Evolutionary conservation across 1,140 invertebrate genomes (phyloP).

Genomic region (Hylaeus volcanicus): DNA sequence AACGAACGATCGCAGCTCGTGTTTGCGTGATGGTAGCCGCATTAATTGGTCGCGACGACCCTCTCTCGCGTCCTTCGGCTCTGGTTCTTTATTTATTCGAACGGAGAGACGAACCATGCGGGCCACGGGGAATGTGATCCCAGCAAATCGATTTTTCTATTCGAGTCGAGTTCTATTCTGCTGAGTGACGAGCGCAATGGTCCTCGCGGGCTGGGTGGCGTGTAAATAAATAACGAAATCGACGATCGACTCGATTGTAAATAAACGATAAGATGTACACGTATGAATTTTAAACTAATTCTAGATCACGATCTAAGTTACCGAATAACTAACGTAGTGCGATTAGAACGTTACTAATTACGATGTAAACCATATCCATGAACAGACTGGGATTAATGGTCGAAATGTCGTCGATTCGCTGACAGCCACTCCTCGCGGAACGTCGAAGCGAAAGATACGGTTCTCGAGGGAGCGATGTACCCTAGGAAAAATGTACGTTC

Average conservation of each 20-base stretch:
- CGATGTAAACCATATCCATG: constrained; percentile 57
- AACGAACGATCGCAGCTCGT: not conserved
- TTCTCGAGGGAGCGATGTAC: no score
- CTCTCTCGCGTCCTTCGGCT: no score
- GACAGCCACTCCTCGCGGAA: not conserved
- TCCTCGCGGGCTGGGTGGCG: not conserved
- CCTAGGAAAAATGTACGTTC: no score
- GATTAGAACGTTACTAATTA: constrained; percentile 54
- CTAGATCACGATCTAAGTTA: constrained; percentile 58
- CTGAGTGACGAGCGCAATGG: not conserved
- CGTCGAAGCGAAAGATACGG: not conserved
- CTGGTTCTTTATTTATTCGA: not conserved
- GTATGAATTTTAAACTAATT: constrained; percentile 56
- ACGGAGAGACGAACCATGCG: not conserved
- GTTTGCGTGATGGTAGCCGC: not conserved
- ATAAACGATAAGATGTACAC: constrained; percentile 46
- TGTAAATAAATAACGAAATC: constrained; percentile 40
- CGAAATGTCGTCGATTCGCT: not conserved
- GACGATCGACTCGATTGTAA: constrained; percentile 52
- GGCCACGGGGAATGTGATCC: not conserved
- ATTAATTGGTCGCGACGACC: not conserved
- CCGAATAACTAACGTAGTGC: constrained; percentile 52
- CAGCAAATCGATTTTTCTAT: not conserved
- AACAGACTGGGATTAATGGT: constrained; percentile 13
- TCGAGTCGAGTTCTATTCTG: no score